Conservation (phyloP, 2,113 vertebrate genomes). For the Nothobranchius furzeri region DNA sequence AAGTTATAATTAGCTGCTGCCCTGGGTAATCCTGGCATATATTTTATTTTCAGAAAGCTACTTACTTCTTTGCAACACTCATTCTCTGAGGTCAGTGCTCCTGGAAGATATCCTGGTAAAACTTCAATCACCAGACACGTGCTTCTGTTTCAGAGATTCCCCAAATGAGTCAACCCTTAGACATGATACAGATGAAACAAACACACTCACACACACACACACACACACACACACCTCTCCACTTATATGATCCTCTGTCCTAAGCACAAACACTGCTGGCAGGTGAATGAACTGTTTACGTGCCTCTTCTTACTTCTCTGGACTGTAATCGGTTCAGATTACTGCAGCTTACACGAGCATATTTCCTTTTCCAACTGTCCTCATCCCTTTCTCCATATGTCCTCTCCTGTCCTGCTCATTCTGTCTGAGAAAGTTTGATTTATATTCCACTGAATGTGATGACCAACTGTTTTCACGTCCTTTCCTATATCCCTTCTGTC, state of each 20-base stretch:
- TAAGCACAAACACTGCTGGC: conserved; percentile 24
- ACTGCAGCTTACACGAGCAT: conserved; percentile 61
- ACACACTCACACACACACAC: conserved; percentile 29
- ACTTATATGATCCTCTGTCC: conserved; percentile 19
- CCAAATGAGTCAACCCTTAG: conserved; percentile 59
- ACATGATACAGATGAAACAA: conserved; percentile 46
- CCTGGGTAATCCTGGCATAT: conserved; percentile 50
- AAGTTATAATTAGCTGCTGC: conserved; percentile 62
- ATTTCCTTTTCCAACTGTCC: conserved; percentile 41
- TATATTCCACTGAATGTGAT: conserved; percentile 20
- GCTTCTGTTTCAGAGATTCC: conserved; percentile 59
- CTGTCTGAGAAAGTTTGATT: conserved; percentile 30
- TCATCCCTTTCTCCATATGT: conserved; percentile 14
- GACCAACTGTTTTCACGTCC: conserved; percentile 17
- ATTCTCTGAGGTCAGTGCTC: conserved; percentile 53
- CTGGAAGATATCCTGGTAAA: conserved; percentile 57
- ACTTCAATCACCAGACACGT: conserved; percentile 46
- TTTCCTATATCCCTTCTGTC: conserved; percentile 14
- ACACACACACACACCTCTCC: conserved; percentile 38
- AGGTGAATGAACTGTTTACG: conserved; percentile 47
- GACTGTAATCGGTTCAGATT: conserved; percentile 64
- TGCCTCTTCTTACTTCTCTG: conserved; percentile 42
- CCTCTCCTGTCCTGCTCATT: conserved; percentile 32
- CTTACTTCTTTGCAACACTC: conserved; percentile 12
- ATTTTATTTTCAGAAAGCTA: conserved; percentile 40